phyloP scores from a whole-genome alignment of 2,113 vertebrate species.

The Callorhinus ursinus region DNA sequence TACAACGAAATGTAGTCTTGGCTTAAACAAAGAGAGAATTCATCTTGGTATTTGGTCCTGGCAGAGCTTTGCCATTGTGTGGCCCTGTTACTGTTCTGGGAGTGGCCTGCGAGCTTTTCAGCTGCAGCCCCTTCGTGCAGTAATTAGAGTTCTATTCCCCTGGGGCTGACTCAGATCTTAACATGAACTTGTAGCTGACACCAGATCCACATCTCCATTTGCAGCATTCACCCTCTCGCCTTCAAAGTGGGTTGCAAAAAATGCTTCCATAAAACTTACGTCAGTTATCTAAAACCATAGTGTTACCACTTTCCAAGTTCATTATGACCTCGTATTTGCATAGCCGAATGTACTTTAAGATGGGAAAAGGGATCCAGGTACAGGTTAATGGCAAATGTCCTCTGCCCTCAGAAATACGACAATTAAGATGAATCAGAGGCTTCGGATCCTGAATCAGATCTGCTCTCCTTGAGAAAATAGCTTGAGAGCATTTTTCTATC shows the following conservation, averaged over 20 bases:
- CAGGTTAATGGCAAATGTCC: conserved; percentile 40
- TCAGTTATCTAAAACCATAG: background rate
- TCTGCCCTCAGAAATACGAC: conserved; percentile 38
- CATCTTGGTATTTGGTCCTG: background rate
- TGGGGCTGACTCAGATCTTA: background rate
- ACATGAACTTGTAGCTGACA: conserved; percentile 7
- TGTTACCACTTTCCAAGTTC: conserved; percentile 39
- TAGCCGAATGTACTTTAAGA: background rate
- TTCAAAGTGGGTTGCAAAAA: background rate
- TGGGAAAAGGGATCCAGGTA: conserved; percentile 57
- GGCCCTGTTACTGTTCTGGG: background rate
- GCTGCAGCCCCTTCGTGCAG: background rate
- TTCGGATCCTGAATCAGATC: conserved; percentile 51
- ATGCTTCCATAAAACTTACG: background rate
- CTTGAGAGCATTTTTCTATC: background rate
- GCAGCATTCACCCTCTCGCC: rapidly evolving
- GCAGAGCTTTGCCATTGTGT: background rate
- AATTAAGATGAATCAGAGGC: conserved; percentile 42
- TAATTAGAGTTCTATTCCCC: background rate
- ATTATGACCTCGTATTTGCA: background rate
- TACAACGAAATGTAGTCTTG: background rate
- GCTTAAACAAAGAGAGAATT: background rate
- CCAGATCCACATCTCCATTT: background rate
- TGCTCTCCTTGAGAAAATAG: conserved; percentile 26
- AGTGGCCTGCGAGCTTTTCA: background rate